Evolutionary conservation across 1,140 invertebrate genomes (phyloP).

Genomic region (Cydia fagiglandana): DNA sequence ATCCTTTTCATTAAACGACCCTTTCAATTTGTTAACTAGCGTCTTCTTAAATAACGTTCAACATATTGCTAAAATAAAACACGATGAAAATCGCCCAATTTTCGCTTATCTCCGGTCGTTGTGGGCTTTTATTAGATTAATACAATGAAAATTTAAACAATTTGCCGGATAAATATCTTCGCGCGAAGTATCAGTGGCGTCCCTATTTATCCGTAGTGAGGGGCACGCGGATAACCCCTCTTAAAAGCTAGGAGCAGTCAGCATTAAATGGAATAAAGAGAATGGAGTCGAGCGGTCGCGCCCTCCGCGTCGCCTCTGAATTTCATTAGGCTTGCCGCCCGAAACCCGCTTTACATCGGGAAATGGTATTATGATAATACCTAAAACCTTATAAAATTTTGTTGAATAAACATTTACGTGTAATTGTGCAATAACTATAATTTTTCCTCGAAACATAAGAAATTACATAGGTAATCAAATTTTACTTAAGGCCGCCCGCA

Average conservation of each 20-base stretch:
- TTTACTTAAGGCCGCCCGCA: slow-evolving; percentile 33
- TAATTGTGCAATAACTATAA: slow-evolving; percentile 69
- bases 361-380: slow-evolving; percentile 78
- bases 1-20: slow-evolving; percentile 29
- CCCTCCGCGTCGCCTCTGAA: slow-evolving; percentile 61
- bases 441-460: slow-evolving; percentile 48
- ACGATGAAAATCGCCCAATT: slow-evolving; percentile 65
- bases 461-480: slow-evolving; percentile 43
- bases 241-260: slow-evolving; percentile 79
- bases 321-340: slow-evolving; percentile 75
- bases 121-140: slow-evolving; percentile 76
- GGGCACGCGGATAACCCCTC: slow-evolving; percentile 78
- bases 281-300: slow-evolving; percentile 73
- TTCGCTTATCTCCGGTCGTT: slow-evolving; percentile 68
- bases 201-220: slow-evolving; percentile 74
- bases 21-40: slow-evolving; percentile 57
- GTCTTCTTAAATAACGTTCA: slow-evolving; percentile 56
- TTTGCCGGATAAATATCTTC: slow-evolving; percentile 80
- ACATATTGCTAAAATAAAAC: slow-evolving; percentile 65
- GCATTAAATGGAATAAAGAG: slow-evolving; percentile 78
- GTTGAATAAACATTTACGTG: slow-evolving; percentile 75
- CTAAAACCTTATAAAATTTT: slow-evolving; percentile 75
- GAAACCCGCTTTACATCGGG: slow-evolving; percentile 76
- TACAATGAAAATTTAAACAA: slow-evolving; percentile 80
- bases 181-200: slow-evolving; percentile 73